Evolutionary conservation across 2,797 vertebrate genomes (phyloP), one percentile per base, ranked within the genome.

Genomic region (Danio aesculapii): DNA sequence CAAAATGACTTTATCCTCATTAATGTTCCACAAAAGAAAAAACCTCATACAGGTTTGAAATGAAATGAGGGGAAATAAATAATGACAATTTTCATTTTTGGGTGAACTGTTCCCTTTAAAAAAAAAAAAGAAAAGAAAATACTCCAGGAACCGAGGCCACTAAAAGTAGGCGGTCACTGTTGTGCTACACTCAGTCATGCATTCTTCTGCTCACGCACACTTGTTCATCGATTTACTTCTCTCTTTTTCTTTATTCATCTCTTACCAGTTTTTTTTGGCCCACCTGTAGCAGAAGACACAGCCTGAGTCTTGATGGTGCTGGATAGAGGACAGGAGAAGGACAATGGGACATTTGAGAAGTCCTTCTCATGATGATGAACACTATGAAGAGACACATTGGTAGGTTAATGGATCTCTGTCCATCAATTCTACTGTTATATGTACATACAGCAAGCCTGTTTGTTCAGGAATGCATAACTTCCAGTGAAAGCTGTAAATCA

Each of bases 261-360:
- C 84, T 91, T 95, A 94, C 97, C 97, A 98, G 52, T 92, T 92
- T 79, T 93, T 94, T 10, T 95, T 92, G n/a, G 90, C 95, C 97
- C 97, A 98, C 81, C 82, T 90, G 87, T 94, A 96, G 50, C 85
- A 86, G 11, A 89, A 82, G 53, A 93, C 97, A 98, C 97, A 98
- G 16, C 90, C 92, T 0, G 91, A 86, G 49, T 88, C 90, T 47
- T 91, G 93, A 86, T 97, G 98, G 90, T 89, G 90, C 78, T 93
- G 95, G 85, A 94, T 95, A 0, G 93, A 89, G 0, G 91, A 39
- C 0, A 96, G 97, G 73, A 92, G 92, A 85, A 88, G 66, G 57
- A 87, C 89, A 0, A 79, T 93, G 57, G 88, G 83, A 63, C 96
- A 99, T 80, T 91, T 92, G 1, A n/a, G n/a, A n/a, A n/a, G n/a